A percentile compares a stretch with the other conserved stretches of the same genome.
phyloP scores from a whole-genome alignment of 2,113 vertebrate species.

The Albula goreensis region DNA sequence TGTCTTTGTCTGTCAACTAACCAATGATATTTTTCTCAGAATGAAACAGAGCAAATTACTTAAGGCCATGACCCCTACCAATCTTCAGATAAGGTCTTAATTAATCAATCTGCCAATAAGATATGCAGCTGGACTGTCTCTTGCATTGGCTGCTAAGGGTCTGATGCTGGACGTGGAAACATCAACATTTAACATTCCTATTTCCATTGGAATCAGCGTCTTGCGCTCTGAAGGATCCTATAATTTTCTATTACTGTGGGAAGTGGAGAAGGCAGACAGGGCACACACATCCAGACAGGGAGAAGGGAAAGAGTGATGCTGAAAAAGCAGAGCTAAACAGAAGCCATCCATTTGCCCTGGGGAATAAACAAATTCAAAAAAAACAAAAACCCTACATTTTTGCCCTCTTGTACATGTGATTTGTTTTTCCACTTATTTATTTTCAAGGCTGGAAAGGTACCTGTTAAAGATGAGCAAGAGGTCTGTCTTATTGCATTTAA shows the following conservation, averaged over 20 bases:
- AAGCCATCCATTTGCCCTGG: background rate
- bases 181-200: conserved; percentile 31
- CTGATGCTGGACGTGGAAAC: conserved; percentile 25
- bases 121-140: background rate
- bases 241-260: conserved; percentile 37
- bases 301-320: conserved; percentile 8
- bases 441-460: conserved; percentile 34
- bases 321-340: background rate
- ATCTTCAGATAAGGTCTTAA: background rate
- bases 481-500: conserved; percentile 28
- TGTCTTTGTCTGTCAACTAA: background rate
- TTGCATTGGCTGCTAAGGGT: background rate
- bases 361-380: conserved; percentile 6
- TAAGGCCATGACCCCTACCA: background rate
- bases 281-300: conserved; percentile 3
- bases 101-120: background rate
- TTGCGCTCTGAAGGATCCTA: conserved; percentile 24
- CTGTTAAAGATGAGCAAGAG: conserved; percentile 37
- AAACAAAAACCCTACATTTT: background rate
- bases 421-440: conserved; percentile 5
- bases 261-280: conserved; percentile 1
- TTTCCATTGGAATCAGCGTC: conserved; percentile 29
- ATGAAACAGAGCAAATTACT: background rate
- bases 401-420: conserved; percentile 1
- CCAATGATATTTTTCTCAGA: background rate